A percentile compares a stretch with the other conserved stretches of the same genome.
Conservation (phyloP, 2,888 invertebrate species). For the Pterostichus madidus region DNA sequence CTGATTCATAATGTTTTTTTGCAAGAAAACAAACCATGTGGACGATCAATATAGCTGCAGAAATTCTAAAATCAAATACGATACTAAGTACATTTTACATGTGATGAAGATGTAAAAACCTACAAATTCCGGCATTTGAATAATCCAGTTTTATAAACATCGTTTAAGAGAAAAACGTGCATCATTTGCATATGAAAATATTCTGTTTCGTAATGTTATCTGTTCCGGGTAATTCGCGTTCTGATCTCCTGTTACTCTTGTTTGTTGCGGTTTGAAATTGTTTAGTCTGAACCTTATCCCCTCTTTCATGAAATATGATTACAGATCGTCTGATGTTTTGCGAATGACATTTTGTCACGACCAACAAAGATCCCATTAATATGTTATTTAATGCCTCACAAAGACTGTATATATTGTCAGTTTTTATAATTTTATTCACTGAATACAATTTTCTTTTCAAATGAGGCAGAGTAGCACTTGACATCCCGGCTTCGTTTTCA, state of each 20-base stretch:
- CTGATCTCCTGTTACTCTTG: conserved; percentile 40
- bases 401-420: no score
- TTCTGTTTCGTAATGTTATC: conserved; percentile 23
- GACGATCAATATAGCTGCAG: no score
- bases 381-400: no score
- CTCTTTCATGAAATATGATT: conserved; percentile 6
- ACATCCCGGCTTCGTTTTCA: no score
- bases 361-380: no score
- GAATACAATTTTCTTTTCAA: no score
- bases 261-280: conserved; percentile 2
- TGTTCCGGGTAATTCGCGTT: conserved; percentile 19
- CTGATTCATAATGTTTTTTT: conserved; percentile 7
- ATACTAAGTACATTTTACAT: neutral
- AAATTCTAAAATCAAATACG: no score
- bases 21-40: no score
- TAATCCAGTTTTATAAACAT: conserved; percentile 1
- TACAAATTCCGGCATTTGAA: neutral
- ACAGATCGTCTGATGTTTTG: conserved; percentile 1
- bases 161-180: conserved; percentile 11
- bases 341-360: neutral
- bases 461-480: no score
- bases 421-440: no score
- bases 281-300: conserved; percentile 42
- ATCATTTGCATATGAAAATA: conserved; percentile 8
- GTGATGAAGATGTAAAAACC: neutral